phyloP scores from a whole-genome alignment of 1,140 invertebrate genomes.

The Druon quercuslanigerum region DNA sequence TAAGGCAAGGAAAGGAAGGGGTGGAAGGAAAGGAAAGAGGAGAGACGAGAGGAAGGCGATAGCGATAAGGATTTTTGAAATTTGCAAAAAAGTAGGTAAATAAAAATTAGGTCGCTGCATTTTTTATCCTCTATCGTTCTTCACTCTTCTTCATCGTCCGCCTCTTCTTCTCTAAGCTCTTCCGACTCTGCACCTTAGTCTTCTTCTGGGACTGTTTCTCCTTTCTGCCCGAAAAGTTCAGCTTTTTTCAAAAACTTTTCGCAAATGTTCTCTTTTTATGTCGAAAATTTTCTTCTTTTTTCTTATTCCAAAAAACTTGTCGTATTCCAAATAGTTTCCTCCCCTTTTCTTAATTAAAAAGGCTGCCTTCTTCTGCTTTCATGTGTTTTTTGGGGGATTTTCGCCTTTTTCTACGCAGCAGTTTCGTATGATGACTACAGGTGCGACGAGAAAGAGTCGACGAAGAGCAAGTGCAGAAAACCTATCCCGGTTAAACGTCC shows the following conservation, averaged over 20 bases:
- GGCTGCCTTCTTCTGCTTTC: conserved; percentile 32
- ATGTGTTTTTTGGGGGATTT: conserved; percentile 4
- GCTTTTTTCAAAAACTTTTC: conserved; percentile 19
- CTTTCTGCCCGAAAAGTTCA: conserved; percentile 2
- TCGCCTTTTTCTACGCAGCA: conserved; percentile 5
- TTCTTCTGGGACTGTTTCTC: conserved; percentile 15
- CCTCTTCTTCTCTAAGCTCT: conserved; percentile 24
- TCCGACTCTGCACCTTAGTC: conserved; percentile 17
- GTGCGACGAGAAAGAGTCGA: conserved; percentile 40
- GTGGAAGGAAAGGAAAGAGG: conserved; percentile 33
- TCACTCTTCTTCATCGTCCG: conserved; percentile 24
- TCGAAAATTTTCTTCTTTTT: conserved; percentile 32
- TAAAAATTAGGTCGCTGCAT: conserved; percentile 42
- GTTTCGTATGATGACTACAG: conserved; percentile 25
- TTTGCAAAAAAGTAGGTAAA: conserved; percentile 33
- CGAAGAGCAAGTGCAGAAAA: conserved; percentile 42
- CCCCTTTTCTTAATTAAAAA: conserved; percentile 29
- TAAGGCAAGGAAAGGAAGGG: conserved; percentile 26
- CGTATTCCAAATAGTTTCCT: conserved; percentile 16
- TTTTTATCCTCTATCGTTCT: conserved; percentile 36
- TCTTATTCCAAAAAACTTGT: conserved; percentile 14
- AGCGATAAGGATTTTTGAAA: conserved; percentile 30
- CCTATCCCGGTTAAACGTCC: conserved; percentile 81
- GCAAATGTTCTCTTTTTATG: conserved; percentile 32
- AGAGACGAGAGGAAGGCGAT: conserved; percentile 37